Evolutionary conservation across 2,888 invertebrate species (phyloP).

Genomic region (Teinopalpus imperialis): DNA sequence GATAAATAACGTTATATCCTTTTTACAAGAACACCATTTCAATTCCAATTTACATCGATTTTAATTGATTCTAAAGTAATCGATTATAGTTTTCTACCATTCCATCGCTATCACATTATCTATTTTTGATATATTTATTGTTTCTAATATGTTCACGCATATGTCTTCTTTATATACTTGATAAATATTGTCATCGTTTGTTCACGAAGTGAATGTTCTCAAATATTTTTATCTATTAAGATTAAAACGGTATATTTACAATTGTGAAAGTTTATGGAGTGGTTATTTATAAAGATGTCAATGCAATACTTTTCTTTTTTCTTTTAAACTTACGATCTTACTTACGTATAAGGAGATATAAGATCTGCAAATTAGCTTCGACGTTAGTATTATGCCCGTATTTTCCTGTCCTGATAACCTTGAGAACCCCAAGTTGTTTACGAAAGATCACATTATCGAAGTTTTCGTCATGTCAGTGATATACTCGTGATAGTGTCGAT

Average conservation of each 20-base stretch:
- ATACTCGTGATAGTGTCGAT: conserved; percentile 17
- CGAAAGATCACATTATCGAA: background rate
- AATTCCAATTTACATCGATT: no score
- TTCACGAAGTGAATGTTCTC: background rate
- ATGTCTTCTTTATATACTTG: background rate
- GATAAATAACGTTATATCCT: no score
- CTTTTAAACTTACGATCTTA: no score
- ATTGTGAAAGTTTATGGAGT: conserved; percentile 7
- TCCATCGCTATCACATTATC: conserved; percentile 1
- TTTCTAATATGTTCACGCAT: no score
- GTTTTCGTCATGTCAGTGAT: conserved; percentile 6
- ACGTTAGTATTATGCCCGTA: background rate
- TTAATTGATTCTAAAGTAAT: no score
- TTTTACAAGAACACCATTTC: no score
- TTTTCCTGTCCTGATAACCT: conserved; percentile 18
- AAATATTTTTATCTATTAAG: conserved; percentile 1
- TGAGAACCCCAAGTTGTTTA: conserved; percentile 9
- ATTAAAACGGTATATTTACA: background rate
- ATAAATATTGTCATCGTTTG: background rate
- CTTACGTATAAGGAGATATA: background rate
- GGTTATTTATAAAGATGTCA: background rate
- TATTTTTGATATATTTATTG: no score
- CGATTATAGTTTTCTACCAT: background rate
- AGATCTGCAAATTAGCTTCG: background rate
- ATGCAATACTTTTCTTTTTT: background rate